Evolutionary conservation across 2,113 vertebrate genomes (phyloP), one percentile per base, ranked within the genome.

Genomic region (Caracal caracal): DNA sequence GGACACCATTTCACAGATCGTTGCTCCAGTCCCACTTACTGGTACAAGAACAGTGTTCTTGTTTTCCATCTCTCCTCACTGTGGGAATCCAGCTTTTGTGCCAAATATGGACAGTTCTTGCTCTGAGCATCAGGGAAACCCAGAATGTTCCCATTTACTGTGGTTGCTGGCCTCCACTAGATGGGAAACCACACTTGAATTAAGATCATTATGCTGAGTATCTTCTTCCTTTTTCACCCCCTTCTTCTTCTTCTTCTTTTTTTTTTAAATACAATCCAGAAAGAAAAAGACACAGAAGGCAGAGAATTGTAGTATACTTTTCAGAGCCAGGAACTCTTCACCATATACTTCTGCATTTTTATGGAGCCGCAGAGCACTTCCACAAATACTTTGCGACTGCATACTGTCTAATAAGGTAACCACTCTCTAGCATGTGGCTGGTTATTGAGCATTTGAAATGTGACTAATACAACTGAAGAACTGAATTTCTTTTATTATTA

Each of bases 11-110:
- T 94, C 94, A 95, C 1, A 61, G 89, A 85, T 93, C 78, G 0
- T 86, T 96, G 96, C 89, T 86, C 35, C 20, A 95, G 89, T 35
- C 94, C 94, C 84, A 95, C 75, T 96, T 95, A 93, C 83, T 89
- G 71, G 43, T 82, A 70, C 61, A 90, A 87, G 93, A 90, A 61
- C 30, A 82, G 22, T 53, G 49, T 16, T 92, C 93, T 89, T 83
- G 51, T 86, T 94, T 97, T 92, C 81, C 85, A 68, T 92, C 43
- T 94, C 47, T 68, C 5, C 30, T 96, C 90, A 15, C 90, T 78
- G 26, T 90, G 94, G 88, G 90, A 95, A 71, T 90, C 81, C 47
- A 87, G 70, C 6, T 40, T 93, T 83, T 53, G 19, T 95, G 68
- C 92, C 96, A 94, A 81, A 93, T 79, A 65, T 40, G 53, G 70